phyloP scores from a whole-genome alignment of 2,113 vertebrate genomes.

The Chloebia gouldiae region DNA sequence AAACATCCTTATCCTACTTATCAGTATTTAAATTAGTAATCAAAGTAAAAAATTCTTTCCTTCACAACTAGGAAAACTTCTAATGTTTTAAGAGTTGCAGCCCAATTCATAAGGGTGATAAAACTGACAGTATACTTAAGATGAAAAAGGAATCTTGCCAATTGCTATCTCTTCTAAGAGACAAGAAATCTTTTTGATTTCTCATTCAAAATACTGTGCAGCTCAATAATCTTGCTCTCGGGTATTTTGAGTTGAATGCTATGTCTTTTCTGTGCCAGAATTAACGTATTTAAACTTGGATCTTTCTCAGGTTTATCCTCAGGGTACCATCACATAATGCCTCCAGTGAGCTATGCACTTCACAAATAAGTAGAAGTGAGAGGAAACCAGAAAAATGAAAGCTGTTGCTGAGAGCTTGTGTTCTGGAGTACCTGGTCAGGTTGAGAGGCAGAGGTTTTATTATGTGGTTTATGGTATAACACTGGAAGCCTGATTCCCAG shows the following conservation, averaged over 20 bases:
- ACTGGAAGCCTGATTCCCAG: not conserved
- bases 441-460: not conserved
- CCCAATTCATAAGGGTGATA: slow-evolving; percentile 19
- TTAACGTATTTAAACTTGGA: not conserved
- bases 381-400: not conserved
- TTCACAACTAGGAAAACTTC: not conserved
- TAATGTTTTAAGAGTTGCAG: not conserved
- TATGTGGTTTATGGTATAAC: not conserved
- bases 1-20: not conserved
- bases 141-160: not conserved
- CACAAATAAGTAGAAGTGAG: not conserved
- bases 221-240: not conserved
- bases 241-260: not conserved
- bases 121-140: slow-evolving; percentile 20
- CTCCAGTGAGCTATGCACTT: not conserved
- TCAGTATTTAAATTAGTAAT: slow-evolving; percentile 12
- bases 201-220: not conserved
- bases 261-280: not conserved
- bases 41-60: not conserved
- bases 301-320: not conserved
- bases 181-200: slow-evolving; percentile 29
- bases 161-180: not conserved
- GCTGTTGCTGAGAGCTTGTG: not conserved
- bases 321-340: not conserved
- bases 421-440: not conserved